phyloP scores from a whole-genome alignment of 1,140 invertebrate species.

The Armadillidium nasatum region DNA sequence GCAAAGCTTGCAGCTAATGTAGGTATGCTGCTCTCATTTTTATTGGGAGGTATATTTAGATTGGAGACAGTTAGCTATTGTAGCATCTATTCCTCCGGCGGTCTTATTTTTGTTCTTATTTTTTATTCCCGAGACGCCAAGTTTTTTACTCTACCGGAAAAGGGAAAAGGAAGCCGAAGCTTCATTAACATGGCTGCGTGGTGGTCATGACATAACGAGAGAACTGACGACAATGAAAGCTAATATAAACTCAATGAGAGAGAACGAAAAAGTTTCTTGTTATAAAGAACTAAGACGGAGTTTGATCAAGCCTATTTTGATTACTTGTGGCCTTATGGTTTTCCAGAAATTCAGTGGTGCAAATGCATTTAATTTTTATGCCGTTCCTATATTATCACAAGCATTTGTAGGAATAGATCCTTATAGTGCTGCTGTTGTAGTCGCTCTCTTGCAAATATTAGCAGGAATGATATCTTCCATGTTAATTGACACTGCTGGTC shows the following conservation, averaged over 20 bases:
- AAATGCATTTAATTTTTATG: slow-evolving; percentile 76
- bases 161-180: slow-evolving; percentile 70
- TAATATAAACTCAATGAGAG: slow-evolving; percentile 56
- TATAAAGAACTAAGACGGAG: slow-evolving; percentile 47
- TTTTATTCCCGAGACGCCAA: slow-evolving; percentile 75
- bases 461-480: slow-evolving; percentile 72
- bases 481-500: slow-evolving; percentile 70
- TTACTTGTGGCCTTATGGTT: slow-evolving; percentile 77
- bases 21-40: slow-evolving; percentile 74
- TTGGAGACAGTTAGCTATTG: slow-evolving; percentile 72
- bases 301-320: slow-evolving; percentile 62
- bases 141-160: slow-evolving; percentile 67
- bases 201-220: slow-evolving; percentile 64
- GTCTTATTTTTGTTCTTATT: slow-evolving; percentile 49
- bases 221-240: slow-evolving; percentile 63
- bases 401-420: slow-evolving; percentile 69
- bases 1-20: slow-evolving; percentile 76
- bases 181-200: slow-evolving; percentile 69
- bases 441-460: slow-evolving; percentile 69
- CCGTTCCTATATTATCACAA: slow-evolving; percentile 69
- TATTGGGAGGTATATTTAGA: slow-evolving; percentile 71
- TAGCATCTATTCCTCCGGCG: slow-evolving; percentile 66
- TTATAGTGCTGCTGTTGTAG: slow-evolving; percentile 72
- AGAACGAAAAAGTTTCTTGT: slow-evolving; percentile 39
- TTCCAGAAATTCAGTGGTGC: slow-evolving; percentile 77